Evolutionary conservation across 2,113 vertebrate genomes (phyloP).

Genomic region (Perccottus glenii): DNA sequence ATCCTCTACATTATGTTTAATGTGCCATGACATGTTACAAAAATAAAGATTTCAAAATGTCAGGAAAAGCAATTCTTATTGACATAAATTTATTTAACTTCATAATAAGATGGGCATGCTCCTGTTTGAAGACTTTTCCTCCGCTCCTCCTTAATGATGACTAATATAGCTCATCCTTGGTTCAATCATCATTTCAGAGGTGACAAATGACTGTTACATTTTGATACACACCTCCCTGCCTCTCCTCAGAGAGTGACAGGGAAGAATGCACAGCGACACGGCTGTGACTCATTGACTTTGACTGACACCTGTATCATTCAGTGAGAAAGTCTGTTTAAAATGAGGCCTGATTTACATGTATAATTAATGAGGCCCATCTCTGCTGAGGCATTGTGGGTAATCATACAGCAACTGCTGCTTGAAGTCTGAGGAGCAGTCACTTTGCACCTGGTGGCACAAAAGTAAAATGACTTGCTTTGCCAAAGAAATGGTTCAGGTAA

Average conservation of each 20-base stretch:
- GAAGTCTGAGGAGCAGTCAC: slow-evolving; percentile 33
- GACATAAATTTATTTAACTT: neutral
- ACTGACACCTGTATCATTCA: slow-evolving; percentile 57
- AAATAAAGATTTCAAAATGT: too few species aligned
- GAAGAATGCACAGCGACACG: slow-evolving; percentile 1
- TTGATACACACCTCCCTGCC: slow-evolving; percentile 11
- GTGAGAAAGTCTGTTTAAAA: slow-evolving; percentile 52
- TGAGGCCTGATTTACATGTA: slow-evolving; percentile 57
- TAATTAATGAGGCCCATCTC: slow-evolving; percentile 64
- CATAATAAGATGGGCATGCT: slow-evolving; percentile 20
- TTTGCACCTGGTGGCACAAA: slow-evolving; percentile 15
- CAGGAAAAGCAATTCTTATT: too few species aligned
- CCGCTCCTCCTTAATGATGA: slow-evolving; percentile 47
- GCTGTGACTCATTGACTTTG: slow-evolving; percentile 35
- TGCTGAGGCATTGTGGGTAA: slow-evolving; percentile 55
- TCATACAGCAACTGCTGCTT: slow-evolving; percentile 50
- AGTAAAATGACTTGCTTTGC: slow-evolving; percentile 38
- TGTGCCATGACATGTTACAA: too few species aligned
- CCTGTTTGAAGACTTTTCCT: slow-evolving; percentile 32
- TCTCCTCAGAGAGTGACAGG: slow-evolving; percentile 14
- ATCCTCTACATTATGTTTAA: too few species aligned
- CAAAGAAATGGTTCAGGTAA: slow-evolving; percentile 3
- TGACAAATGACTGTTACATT: slow-evolving; percentile 51
- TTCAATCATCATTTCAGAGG: slow-evolving; percentile 52
- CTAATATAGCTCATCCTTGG: slow-evolving; percentile 43